Base-by-base conservation (phyloP, 2,113 vertebrate genomes). In the Jacana jacana region DNA sequence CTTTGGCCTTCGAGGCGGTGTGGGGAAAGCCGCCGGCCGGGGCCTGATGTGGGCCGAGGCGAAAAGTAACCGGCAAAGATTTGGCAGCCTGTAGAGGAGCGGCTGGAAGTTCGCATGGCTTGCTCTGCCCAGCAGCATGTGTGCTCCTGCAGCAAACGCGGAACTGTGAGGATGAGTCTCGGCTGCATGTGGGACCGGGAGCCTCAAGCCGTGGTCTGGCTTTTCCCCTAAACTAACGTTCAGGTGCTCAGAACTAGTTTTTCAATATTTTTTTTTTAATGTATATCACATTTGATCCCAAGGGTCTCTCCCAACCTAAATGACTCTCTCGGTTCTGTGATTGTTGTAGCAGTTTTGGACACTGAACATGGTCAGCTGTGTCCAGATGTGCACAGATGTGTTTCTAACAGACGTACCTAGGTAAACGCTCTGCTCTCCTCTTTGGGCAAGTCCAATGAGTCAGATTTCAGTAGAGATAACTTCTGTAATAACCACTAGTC, bases 311-410 rank as follows among this genome's bases (percentile, higher is more conserved):
- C n/a, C n/a, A n/a, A n/a, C n/a, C n/a, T n/a, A n/a, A n/a, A n/a
- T n/a, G n/a, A n/a, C n/a, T n/a, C n/a, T n/a, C n/a, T n/a, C n/a
- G n/a, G n/a, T n/a, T n/a, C n/a, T n/a, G n/a, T n/a, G n/a, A n/a
- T n/a, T n/a, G n/a, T 40, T 12, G n/a, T 8, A 40, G 65, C 18
- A 17, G 0, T 17, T 58, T 8, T 7, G 49, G 49, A 1, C 7
- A 8, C 28, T 1, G 72, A 18, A 3, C 3, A 2, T 10, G 0
- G 30, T 17, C 39, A 7, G 33, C n/a, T 10, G 40, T 15, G 0
- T 2, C 1, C 3, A 33, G n/a, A n/a, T n/a, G n/a, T 9, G 17
- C 4, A 0, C 0, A 27, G 68, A 1, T 39, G 76, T 4, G 18
- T 17, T 31, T 28, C 6, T 31, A 3, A 5, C 1, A 24, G 2